These are phyloP conservation scores for Bubo bubo DNA, from an alignment of 2,113 vertebrate species.

Conservation along the genomic window DNA sequence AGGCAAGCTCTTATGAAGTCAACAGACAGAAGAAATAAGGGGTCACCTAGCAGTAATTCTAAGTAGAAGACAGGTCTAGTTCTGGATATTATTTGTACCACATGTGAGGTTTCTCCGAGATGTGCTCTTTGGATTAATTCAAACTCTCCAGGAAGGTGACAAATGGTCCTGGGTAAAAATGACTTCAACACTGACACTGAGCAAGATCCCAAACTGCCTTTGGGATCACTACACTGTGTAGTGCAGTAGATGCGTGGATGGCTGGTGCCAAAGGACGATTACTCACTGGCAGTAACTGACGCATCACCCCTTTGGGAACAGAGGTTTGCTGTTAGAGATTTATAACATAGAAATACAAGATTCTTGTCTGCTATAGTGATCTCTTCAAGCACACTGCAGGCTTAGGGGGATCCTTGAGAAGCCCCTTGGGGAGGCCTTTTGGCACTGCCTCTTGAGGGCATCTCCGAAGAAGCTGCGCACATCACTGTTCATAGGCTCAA, in stretches of 20 bases:
- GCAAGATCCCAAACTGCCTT: neutral
- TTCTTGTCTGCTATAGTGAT: neutral
- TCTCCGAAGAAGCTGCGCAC: neutral
- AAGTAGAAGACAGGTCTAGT: neutral
- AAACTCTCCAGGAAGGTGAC: neutral
- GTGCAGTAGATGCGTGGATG: rapidly evolving
- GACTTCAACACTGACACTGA: neutral
- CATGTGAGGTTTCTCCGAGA: neutral
- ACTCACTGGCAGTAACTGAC: neutral
- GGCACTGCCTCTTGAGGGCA: neutral
- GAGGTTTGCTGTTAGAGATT: neutral
- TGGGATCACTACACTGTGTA: rapidly evolving
- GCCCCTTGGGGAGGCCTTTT: neutral
- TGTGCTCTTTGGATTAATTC: neutral
- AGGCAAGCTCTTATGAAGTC: neutral
- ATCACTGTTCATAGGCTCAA: neutral
- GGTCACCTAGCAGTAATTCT: neutral
- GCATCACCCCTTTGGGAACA: rapidly evolving
- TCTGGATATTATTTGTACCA: neutral
- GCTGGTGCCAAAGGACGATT: rapidly evolving
- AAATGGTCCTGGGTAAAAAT: neutral
- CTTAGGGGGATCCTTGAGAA: rapidly evolving
- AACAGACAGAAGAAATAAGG: neutral
- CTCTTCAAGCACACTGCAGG: neutral
- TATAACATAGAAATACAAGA: neutral